phyloP scores from a whole-genome alignment of 2,888 invertebrate species.

The Stenolophus ochropezus region DNA sequence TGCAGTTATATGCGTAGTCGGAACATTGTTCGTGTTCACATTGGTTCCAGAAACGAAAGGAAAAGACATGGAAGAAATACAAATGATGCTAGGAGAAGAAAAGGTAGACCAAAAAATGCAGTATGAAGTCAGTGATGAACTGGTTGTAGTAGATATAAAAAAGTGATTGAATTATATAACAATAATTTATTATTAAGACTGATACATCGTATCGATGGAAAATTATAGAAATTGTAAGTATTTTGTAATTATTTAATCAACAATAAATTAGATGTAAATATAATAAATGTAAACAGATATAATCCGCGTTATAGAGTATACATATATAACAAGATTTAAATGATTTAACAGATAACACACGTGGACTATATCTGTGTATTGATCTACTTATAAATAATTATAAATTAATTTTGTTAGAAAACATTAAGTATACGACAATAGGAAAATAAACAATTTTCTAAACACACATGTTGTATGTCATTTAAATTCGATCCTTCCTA shows the following conservation, averaged over 20 bases:
- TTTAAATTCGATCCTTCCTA: conserved; percentile 47
- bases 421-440: conserved; percentile 55
- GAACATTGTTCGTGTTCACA: conserved; percentile 78
- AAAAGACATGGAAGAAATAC: conserved; percentile 76
- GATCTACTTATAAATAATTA: conserved; percentile 47
- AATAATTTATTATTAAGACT: conserved; percentile 59
- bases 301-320: conserved; percentile 48
- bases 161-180: conserved; percentile 57
- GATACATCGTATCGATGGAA: conserved; percentile 59
- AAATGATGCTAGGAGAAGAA: conserved; percentile 74
- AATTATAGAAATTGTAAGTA: conserved; percentile 57
- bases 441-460: conserved; percentile 57
- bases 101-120: conserved; percentile 15
- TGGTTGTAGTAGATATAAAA: conserved; percentile 53
- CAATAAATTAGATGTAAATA: conserved; percentile 45
- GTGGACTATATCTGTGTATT: conserved; percentile 45
- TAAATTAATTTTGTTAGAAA: conserved; percentile 59
- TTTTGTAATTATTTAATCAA: conserved; percentile 52
- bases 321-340: conserved; percentile 54
- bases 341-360: conserved; percentile 56
- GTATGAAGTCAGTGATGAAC: conserved; percentile 25
- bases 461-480: conserved; percentile 40
- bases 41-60: conserved; percentile 83
- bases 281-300: conserved; percentile 46
- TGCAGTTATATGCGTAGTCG: conserved; percentile 76